phyloP scores from a whole-genome alignment of 2,113 vertebrate genomes.

The Paradisaea rubra region DNA sequence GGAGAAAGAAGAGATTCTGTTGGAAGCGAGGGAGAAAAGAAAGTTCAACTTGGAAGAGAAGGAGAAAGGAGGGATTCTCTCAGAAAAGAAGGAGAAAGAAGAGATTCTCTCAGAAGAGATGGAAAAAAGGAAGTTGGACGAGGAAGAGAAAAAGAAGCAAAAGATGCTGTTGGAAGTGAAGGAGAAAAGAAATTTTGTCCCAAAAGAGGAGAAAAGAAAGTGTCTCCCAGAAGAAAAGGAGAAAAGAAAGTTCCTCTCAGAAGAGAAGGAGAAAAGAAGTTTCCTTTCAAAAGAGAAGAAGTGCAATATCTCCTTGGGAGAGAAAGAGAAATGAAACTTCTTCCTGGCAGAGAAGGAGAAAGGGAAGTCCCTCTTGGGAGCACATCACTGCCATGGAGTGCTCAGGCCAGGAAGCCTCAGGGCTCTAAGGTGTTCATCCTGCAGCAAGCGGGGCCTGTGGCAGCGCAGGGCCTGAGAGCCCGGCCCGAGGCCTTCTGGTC shows the following conservation, averaged over 20 bases:
- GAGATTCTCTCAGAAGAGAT: neutral
- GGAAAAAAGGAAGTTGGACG: neutral
- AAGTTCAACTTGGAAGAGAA: neutral
- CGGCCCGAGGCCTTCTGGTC: neutral
- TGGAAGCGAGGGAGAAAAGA: neutral
- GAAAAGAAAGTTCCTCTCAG: neutral
- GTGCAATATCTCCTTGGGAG: neutral
- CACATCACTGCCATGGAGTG: rapidly evolving
- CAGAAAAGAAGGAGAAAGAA: neutral
- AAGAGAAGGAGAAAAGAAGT: neutral
- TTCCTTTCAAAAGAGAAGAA: neutral
- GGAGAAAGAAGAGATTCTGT: neutral
- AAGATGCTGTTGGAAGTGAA: neutral
- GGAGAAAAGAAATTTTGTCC: rapidly evolving
- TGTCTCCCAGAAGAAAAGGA: neutral
- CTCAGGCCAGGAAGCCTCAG: neutral
- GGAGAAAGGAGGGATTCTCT: neutral
- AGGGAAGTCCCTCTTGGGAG: rapidly evolving
- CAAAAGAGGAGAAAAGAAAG: neutral
- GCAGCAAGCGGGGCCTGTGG: rapidly evolving
- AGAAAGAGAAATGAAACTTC: neutral
- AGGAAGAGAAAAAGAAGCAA: neutral
- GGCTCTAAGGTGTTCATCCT: neutral
- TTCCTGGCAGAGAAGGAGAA: neutral
- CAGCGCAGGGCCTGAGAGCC: rapidly evolving